Conservation (phyloP, 2,888 invertebrate species). For the Capitulum mitella region DNA sequence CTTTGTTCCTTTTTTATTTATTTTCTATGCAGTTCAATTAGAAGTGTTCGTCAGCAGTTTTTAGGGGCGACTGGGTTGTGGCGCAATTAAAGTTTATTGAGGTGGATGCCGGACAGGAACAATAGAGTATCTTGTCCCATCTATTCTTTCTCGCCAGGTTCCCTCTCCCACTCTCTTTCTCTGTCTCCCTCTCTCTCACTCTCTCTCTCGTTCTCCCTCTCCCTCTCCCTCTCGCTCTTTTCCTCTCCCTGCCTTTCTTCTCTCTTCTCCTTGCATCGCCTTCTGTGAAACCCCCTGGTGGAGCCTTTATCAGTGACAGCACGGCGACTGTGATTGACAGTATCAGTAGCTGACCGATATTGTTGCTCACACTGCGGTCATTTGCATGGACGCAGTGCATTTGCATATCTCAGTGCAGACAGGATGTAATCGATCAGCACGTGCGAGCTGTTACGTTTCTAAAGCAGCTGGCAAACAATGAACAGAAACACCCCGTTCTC, state of each 20-base stretch:
- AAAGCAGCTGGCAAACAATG: no score
- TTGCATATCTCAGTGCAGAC: no score
- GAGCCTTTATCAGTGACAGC: no score
- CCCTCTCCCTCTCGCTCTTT: conserved; percentile 5
- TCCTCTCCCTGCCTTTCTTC: conserved; percentile 11
- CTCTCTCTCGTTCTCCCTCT: conserved; percentile 6
- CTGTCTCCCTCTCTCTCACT: conserved; percentile 22
- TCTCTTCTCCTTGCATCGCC: conserved; percentile 9
- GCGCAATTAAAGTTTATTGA: conserved; percentile 19
- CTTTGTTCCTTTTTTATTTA: conserved; percentile 11
- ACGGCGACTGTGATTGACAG: no score
- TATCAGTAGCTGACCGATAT: no score
- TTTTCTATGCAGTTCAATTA: conserved; percentile 18
- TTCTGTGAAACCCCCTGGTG: no score
- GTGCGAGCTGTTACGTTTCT: no score
- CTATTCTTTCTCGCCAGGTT: no score
- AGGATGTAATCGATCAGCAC: no score
- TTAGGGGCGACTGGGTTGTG: neutral
- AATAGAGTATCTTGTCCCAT: conserved; percentile 2
- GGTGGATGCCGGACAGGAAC: neutral
- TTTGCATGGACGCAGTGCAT: no score
- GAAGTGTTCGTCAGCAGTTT: conserved; percentile 22
- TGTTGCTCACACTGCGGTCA: no score
- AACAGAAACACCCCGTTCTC: no score
- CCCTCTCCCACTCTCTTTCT: neutral